Percentiles rank a stretch among this genome's conserved stretches.
Evolutionary conservation across 2,888 invertebrate genomes (phyloP).

Genomic region (Diarsia mendica): DNA sequence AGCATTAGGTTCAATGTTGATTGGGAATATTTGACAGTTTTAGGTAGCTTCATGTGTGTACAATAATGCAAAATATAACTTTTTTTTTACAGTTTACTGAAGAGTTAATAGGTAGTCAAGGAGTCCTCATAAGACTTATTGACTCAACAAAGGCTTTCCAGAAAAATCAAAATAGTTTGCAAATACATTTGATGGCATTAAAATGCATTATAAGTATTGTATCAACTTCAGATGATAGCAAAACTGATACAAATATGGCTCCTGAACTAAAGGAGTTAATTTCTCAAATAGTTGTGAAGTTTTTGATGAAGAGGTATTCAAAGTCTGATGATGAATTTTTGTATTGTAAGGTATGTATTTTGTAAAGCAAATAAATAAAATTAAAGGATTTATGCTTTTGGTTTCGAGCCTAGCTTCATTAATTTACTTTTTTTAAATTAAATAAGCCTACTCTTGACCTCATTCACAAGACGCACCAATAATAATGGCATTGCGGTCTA

Average conservation of each 20-base stretch:
- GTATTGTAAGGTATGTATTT: constrained; percentile 85
- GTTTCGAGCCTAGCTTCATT: neutral
- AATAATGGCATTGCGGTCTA: too few species aligned
- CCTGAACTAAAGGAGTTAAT: constrained; percentile 79
- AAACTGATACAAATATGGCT: constrained; percentile 65
- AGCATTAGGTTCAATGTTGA: too few species aligned
- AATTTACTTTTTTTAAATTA: too few species aligned
- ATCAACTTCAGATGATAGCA: constrained; percentile 75
- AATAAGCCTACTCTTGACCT: too few species aligned
- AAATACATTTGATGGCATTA: constrained; percentile 78
- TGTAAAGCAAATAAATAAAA: neutral
- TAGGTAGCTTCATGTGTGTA: too few species aligned
- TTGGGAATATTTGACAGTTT: too few species aligned
- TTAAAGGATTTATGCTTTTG: neutral
- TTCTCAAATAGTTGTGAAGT: constrained; percentile 80
- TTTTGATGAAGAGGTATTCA: constrained; percentile 79
- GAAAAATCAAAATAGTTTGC: constrained; percentile 74
- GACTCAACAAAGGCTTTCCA: constrained; percentile 70
- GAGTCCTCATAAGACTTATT: constrained; percentile 79
- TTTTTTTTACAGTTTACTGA: constrained; percentile 79
- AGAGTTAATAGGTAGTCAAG: constrained; percentile 81
- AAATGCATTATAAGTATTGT: constrained; percentile 81
- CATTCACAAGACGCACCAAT: too few species aligned
- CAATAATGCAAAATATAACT: neutral
- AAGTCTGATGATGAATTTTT: constrained; percentile 84